Percentiles rank a stretch among this genome's conserved stretches.
Evolutionary conservation across 2,797 vertebrate genomes (phyloP).

Genomic region (Rhinella marina): DNA sequence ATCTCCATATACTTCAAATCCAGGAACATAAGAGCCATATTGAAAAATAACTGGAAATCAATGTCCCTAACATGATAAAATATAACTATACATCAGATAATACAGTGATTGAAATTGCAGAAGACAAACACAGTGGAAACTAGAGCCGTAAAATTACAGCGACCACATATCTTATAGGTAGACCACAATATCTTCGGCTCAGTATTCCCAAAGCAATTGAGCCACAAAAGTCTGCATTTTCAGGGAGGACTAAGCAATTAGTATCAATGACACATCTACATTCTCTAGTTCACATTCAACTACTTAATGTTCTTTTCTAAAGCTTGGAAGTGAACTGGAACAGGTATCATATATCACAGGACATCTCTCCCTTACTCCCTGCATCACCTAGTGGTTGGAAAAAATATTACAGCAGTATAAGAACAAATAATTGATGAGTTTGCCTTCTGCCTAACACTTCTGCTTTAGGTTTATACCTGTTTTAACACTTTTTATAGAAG

Average conservation of each 20-base stretch:
- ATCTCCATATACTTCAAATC: background rate
- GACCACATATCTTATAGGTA: background rate
- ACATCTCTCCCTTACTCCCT: background rate
- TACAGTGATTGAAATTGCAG: background rate
- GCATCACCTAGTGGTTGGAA: conserved; percentile 45
- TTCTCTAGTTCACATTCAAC: conserved; percentile 27
- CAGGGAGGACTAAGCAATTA: conserved; percentile 20
- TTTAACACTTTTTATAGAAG: conserved; percentile 41
- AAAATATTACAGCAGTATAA: background rate
- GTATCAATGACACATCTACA: conserved; percentile 36
- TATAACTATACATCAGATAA: conserved; percentile 5
- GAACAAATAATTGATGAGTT: conserved; percentile 29
- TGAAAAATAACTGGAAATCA: background rate
- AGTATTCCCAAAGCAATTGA: background rate
- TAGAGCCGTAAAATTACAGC: background rate
- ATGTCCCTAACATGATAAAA: background rate
- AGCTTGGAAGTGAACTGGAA: conserved; percentile 35
- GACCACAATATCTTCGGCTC: background rate
- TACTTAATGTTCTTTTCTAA: conserved; percentile 45
- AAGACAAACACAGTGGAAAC: background rate
- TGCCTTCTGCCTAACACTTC: conserved; percentile 46
- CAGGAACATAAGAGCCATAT: background rate
- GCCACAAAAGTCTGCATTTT: background rate
- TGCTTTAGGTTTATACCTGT: conserved; percentile 36
- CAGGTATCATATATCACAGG: conserved; percentile 47